Percentiles rank a stretch among this genome's conserved stretches.
Conservation (phyloP, 1,140 invertebrate species). For the Dolichoris vasculosae region DNA sequence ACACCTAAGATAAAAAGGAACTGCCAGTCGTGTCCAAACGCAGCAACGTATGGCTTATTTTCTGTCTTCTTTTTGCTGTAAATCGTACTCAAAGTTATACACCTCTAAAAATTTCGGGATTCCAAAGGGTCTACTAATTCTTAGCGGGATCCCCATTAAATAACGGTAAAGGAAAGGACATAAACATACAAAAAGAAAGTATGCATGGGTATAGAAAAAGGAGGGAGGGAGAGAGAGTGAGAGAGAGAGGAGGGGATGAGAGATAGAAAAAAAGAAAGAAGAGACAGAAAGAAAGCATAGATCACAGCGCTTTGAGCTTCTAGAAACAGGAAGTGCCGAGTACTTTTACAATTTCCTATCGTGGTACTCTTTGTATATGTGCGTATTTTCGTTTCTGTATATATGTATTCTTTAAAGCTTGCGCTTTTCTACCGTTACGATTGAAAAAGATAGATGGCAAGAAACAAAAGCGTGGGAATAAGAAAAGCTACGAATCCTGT, state of each 20-base stretch:
- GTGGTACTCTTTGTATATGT: not conserved
- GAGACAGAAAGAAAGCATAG: constrained; percentile 37
- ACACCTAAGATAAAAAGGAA: not conserved
- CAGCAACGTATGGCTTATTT: not conserved
- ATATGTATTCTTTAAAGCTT: not conserved
- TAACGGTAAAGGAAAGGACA: constrained; percentile 1
- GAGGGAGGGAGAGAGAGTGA: not conserved
- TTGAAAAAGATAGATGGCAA: constrained; percentile 26
- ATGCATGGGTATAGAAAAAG: not conserved
- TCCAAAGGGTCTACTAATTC: constrained; percentile 5
- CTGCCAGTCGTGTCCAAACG: not conserved
- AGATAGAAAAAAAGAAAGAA: not conserved
- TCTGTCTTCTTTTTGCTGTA: constrained; percentile 5
- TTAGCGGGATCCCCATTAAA: constrained; percentile 12
- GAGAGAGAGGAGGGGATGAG: not conserved
- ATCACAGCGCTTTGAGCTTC: constrained; percentile 18
- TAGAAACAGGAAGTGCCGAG: constrained; percentile 33
- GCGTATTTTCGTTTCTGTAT: not conserved
- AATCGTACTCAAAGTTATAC: constrained; percentile 30
- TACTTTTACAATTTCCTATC: constrained; percentile 44
- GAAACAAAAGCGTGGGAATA: not conserved
- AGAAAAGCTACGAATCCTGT: not conserved
- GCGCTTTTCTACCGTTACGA: not conserved
- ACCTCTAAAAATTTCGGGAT: constrained; percentile 7
- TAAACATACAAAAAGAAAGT: constrained; percentile 19